Evolutionary conservation across 2,797 vertebrate species (phyloP), one percentile per base, ranked within the genome.

Genomic region (Helicolenus hilgendorfi): DNA sequence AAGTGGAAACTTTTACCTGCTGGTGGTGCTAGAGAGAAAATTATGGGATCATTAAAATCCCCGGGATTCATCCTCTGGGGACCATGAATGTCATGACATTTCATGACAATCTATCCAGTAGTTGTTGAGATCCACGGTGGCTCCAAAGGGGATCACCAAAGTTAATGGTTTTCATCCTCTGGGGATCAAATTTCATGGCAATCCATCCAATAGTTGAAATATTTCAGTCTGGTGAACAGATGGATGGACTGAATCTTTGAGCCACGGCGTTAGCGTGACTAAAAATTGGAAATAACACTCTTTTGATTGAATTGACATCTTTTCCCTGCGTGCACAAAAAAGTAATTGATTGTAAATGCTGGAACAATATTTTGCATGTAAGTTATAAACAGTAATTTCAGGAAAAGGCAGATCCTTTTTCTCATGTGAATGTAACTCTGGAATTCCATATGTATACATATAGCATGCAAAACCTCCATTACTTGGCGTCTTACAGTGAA

Each of bases 401-500:
- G 13, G 26, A 35, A 31, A 75, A 63, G 18, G 1, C 20, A 26
- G 49, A 67, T 38, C 3, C 22, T 29, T 3, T 59, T 62, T 53
- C 27, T 24, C 5, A 45, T 59, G n/a, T 29, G 20, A 74, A 64
- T 33, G 1, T 58, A 71, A 29, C 63, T 56, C 10, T 63, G 24
- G 55, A 59, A 49, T 65, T 63, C 53, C 35, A 24, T 14, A 6
- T 49, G 7, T 65, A 7, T 14, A 87, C 11, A 26, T 67, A 62
- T 24, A 56, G 13, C 33, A 36, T 63, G 11, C 22, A 33, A 60
- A 69, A 77, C 13, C 14, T 78, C 70, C 24, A 71, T 76, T 60
- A 77, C 60, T 36, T 26, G 6, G 18, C 13, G 31, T 82, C 24
- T 49, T 79, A 63, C 63, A 81, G 81, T 80, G 24, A 82, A 72